phyloP scores from a whole-genome alignment of 2,113 vertebrate species.

The Colius striatus region DNA sequence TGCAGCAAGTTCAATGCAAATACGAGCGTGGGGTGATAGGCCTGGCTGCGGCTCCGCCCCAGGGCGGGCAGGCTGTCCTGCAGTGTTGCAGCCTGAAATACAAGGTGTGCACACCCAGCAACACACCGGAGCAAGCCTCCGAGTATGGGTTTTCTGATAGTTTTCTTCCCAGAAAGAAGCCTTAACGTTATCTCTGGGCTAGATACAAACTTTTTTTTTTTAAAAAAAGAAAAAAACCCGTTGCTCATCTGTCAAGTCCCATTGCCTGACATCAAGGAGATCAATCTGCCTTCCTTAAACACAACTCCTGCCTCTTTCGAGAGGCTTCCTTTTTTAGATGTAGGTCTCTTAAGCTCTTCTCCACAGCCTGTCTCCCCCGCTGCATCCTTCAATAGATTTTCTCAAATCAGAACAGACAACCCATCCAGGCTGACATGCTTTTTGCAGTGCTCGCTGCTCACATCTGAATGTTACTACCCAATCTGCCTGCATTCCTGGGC shows the following conservation, averaged over 20 bases:
- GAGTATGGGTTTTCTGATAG: background rate
- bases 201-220: background rate
- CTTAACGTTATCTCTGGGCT: background rate
- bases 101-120: background rate
- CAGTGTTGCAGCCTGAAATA: background rate
- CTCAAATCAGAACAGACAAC: slow-evolving; percentile 64
- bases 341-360: slow-evolving; percentile 24
- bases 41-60: background rate
- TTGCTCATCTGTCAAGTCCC: slow-evolving; percentile 38
- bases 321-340: slow-evolving; percentile 37
- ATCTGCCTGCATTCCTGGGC: background rate
- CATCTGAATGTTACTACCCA: background rate
- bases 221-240: background rate
- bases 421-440: slow-evolving; percentile 38
- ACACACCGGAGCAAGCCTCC: background rate
- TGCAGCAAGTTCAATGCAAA: background rate
- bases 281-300: slow-evolving; percentile 40
- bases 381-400: slow-evolving; percentile 51
- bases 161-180: background rate
- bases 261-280: slow-evolving; percentile 29
- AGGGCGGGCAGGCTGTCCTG: background rate
- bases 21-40: background rate
- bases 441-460: background rate
- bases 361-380: slow-evolving; percentile 50
- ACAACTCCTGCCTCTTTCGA: slow-evolving; percentile 11